These are phyloP conservation scores for Daptonema setosum DNA, from an alignment of 2,888 invertebrate species.

Conservation along the genomic window DNA sequence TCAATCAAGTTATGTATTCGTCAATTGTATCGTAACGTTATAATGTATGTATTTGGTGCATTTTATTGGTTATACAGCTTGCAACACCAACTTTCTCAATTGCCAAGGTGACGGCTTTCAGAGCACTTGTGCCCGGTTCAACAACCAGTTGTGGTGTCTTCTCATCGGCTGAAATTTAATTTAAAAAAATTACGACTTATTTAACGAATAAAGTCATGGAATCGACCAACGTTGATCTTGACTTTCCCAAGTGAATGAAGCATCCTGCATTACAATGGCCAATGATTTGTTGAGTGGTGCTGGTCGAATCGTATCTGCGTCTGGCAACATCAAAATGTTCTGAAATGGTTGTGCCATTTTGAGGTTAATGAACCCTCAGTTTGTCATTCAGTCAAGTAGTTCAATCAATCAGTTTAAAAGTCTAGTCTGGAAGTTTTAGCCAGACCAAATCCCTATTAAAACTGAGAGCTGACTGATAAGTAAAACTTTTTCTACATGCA, in stretches of 20 bases:
- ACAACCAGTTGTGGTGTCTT: neutral
- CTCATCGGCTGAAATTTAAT: neutral
- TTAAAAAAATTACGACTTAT: neutral
- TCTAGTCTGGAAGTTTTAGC: too few species aligned
- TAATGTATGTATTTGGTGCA: too few species aligned
- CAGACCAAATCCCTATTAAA: too few species aligned
- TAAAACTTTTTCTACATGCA: neutral
- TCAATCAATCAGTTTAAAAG: too few species aligned
- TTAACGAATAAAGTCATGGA: too few species aligned
- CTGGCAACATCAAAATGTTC: constrained; percentile 33
- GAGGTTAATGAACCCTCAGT: too few species aligned
- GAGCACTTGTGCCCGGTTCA: neutral
- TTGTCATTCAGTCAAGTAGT: too few species aligned
- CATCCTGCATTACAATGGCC: constrained; percentile 35
- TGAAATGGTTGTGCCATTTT: constrained; percentile 16
- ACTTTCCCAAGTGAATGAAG: constrained; percentile 34
- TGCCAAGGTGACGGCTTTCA: neutral
- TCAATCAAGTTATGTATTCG: too few species aligned
- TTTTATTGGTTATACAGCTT: too few species aligned
- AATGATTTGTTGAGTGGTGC: constrained; percentile 33
- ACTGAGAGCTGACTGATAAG: too few species aligned
- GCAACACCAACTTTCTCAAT: neutral
- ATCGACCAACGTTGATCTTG: too few species aligned
- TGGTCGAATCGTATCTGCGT: constrained; percentile 30
- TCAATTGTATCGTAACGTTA: too few species aligned